Conservation (phyloP, 2,113 vertebrate species). For the Cettia cetti region DNA sequence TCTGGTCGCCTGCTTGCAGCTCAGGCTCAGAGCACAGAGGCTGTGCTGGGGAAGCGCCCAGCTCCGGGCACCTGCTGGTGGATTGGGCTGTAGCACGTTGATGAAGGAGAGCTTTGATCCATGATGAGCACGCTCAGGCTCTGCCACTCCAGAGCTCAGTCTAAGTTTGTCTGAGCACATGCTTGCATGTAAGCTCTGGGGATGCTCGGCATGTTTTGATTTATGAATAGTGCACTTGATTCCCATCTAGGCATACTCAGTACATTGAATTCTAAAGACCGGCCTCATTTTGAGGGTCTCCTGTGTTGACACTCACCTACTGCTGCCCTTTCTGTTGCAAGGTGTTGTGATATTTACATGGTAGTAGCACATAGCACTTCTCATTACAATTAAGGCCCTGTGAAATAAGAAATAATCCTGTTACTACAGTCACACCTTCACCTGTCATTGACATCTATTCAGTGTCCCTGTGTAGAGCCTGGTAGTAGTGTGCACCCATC, state of each 20-base stretch:
- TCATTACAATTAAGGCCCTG: background rate
- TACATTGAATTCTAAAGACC: background rate
- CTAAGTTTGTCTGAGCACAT: constrained; percentile 52
- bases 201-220: constrained; percentile 45
- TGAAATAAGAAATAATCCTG: background rate
- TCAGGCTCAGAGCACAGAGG: constrained; percentile 35
- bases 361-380: background rate
- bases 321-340: constrained; percentile 11
- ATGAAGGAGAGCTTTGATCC: constrained; percentile 25
- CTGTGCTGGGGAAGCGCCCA: constrained; percentile 7
- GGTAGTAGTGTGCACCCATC: background rate
- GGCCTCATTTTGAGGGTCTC: background rate
- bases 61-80: constrained; percentile 21
- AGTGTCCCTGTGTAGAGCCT: background rate
- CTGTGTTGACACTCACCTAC: background rate
- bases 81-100: constrained; percentile 36
- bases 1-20: constrained; percentile 47
- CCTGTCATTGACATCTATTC: background rate
- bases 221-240: constrained; percentile 15
- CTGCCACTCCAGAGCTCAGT: constrained; percentile 53
- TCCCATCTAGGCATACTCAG: background rate
- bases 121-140: constrained; percentile 46
- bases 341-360: background rate
- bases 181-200: constrained; percentile 62
- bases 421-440: background rate